phyloP scores from a whole-genome alignment of 2,797 vertebrate genomes.

The Malurus splendens region DNA sequence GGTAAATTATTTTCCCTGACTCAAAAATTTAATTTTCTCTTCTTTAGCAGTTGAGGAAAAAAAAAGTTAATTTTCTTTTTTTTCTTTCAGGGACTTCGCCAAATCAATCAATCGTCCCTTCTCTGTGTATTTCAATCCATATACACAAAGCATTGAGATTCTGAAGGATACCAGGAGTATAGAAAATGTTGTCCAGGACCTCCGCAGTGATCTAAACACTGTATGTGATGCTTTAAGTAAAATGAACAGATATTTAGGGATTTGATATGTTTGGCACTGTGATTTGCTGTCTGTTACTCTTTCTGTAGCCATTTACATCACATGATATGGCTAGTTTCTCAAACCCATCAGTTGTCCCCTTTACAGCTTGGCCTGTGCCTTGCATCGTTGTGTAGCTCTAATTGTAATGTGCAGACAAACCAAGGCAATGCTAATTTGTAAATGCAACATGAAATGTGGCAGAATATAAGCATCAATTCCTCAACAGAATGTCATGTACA shows the following conservation, averaged over 20 bases:
- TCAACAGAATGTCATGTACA: not conserved
- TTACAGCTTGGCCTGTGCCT: constrained; percentile 45
- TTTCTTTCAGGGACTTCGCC: constrained; percentile 86
- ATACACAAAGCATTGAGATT: constrained; percentile 92
- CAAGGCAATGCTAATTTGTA: constrained; percentile 19
- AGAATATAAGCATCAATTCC: constrained; percentile 4
- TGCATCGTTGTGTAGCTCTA: constrained; percentile 36
- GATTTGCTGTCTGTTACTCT: not conserved
- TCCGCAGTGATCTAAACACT: constrained; percentile 90
- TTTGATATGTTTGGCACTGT: constrained; percentile 66
- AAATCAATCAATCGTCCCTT: constrained; percentile 93
- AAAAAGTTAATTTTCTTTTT: constrained; percentile 34
- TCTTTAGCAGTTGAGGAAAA: not conserved
- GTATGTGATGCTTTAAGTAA: constrained; percentile 94
- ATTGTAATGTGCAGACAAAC: constrained; percentile 42
- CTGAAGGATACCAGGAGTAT: constrained; percentile 92
- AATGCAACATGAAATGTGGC: constrained; percentile 13
- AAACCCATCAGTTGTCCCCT: constrained; percentile 5
- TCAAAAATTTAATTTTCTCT: constrained; percentile 1
- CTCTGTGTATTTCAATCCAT: constrained; percentile 95
- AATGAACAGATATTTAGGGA: constrained; percentile 96
- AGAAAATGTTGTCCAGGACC: constrained; percentile 91
- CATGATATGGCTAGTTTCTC: not conserved
- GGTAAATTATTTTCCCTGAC: constrained; percentile 72
- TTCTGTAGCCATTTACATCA: constrained; percentile 11